phyloP scores from a whole-genome alignment of 2,113 vertebrate species.

The Onychostruthus taczanowskii region DNA sequence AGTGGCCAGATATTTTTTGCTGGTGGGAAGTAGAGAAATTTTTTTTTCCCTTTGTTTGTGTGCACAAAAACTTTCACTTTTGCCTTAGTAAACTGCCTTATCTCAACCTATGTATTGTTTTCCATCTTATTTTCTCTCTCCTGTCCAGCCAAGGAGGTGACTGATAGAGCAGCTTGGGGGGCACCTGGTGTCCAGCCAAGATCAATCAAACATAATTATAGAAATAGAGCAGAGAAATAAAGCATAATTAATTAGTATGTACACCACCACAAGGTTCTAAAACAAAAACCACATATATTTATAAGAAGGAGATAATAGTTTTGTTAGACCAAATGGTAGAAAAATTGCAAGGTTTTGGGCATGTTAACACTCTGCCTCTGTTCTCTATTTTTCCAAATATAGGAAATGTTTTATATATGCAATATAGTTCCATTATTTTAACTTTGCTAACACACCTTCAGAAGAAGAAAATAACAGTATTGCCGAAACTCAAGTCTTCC shows the following conservation, averaged over 20 bases:
- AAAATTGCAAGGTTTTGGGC: not conserved
- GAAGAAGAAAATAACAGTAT: not conserved
- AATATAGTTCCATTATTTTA: not conserved
- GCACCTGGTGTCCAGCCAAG: not conserved
- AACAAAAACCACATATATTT: not conserved
- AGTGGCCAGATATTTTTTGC: not conserved
- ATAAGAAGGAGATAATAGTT: not conserved
- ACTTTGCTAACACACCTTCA: not conserved
- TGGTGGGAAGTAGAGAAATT: not conserved
- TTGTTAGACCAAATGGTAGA: not conserved
- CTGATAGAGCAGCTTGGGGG: not conserved
- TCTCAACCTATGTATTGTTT: accelerated
- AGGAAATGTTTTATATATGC: not conserved
- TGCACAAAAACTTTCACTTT: not conserved
- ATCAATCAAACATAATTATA: accelerated
- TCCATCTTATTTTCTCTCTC: not conserved
- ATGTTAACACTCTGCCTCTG: not conserved
- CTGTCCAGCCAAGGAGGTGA: not conserved
- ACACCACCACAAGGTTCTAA: not conserved
- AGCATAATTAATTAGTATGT: not conserved
- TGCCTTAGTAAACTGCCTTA: not conserved
- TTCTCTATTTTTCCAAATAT: not conserved
- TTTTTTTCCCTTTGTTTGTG: not conserved
- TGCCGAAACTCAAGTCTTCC: not conserved
- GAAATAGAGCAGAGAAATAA: not conserved